Base-by-base conservation (phyloP, 2,113 vertebrate species). In the Cavia aperea region DNA sequence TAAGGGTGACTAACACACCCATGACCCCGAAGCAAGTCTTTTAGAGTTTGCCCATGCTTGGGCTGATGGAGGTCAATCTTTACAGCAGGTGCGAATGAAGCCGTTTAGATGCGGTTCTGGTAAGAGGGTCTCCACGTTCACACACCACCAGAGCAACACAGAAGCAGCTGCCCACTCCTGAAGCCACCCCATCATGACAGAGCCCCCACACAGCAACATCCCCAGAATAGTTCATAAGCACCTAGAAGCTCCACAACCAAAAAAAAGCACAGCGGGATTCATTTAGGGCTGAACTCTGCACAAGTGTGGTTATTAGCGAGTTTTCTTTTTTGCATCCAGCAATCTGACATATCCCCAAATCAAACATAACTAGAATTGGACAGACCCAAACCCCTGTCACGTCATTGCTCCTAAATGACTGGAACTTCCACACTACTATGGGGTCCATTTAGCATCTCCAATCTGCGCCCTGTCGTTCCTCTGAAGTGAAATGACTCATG, bases 301-400 rank as follows among this genome's bases (percentile, higher is more conserved):
- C 39, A 92, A 13, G 94, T 49, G 95, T 63, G 92, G 94, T 95
- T 95, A 96, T 91, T 94, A 96, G 94, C 24, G 10, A 94, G 95
- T 94, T 95, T 97, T 93, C 96, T 98, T 97, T 97, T 97, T 98
- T 98, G 98, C 98, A 98, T 98, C 98, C 98, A 98, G 98, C 98
- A 98, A 98, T 97, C 97, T 96, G 68, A 97, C 86, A 97, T 33
- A 49, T 97, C 73, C 81, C 78, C 95, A 86, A 97, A 93, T 94
- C 62, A 95, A 97, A 84, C 46, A 46, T 96, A 94, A 85, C 81
- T 62, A 56, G 16, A 68, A 84, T 96, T 94, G 91, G 88, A 96
- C 49, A 91, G 85, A 94, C 77, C 94, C 92, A 94, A 89, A 96
- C 94, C 94, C 94, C 96, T 97, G 94, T 81, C 77, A 54, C 23